phyloP scores from a whole-genome alignment of 2,888 invertebrate genomes.

The Oscheius myriophilus region DNA sequence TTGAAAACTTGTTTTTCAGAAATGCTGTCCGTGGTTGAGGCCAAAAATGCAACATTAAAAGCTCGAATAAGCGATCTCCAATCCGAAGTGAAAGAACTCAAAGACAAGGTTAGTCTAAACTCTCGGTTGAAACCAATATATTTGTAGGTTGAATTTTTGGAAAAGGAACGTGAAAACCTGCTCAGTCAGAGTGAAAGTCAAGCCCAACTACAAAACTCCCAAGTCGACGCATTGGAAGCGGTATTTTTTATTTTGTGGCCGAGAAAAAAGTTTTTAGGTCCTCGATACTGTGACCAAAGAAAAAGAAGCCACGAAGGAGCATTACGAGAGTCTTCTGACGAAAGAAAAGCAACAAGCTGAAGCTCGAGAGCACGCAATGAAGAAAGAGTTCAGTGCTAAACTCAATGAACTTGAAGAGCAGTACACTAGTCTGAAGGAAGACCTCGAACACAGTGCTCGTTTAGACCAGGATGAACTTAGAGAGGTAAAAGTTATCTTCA shows the following conservation, averaged over 20 bases:
- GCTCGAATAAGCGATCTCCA: slow-evolving; percentile 66
- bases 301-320: slow-evolving; percentile 67
- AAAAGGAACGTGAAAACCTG: slow-evolving; percentile 69
- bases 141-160: slow-evolving; percentile 63
- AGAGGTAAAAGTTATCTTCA: slow-evolving; percentile 34
- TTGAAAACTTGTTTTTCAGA: too few species aligned
- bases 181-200: slow-evolving; percentile 70
- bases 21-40: slow-evolving; percentile 61
- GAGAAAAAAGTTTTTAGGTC: slow-evolving; percentile 44
- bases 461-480: slow-evolving; percentile 54
- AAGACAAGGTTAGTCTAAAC: slow-evolving; percentile 59
- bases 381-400: slow-evolving; percentile 67
- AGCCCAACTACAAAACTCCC: slow-evolving; percentile 67
- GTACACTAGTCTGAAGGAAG: slow-evolving; percentile 65
- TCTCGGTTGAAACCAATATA: neutral
- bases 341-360: slow-evolving; percentile 65
- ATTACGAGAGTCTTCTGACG: slow-evolving; percentile 65
- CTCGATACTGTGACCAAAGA: slow-evolving; percentile 69
- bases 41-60: slow-evolving; percentile 60
- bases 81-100: slow-evolving; percentile 66
- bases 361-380: slow-evolving; percentile 66
- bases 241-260: slow-evolving; percentile 38
- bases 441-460: slow-evolving; percentile 57
- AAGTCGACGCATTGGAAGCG: slow-evolving; percentile 70
- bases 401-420: slow-evolving; percentile 70